Evolutionary conservation across 2,797 vertebrate species (phyloP), one percentile per base, ranked within the genome.

Genomic region (Phrynocephalus vlangalii): DNA sequence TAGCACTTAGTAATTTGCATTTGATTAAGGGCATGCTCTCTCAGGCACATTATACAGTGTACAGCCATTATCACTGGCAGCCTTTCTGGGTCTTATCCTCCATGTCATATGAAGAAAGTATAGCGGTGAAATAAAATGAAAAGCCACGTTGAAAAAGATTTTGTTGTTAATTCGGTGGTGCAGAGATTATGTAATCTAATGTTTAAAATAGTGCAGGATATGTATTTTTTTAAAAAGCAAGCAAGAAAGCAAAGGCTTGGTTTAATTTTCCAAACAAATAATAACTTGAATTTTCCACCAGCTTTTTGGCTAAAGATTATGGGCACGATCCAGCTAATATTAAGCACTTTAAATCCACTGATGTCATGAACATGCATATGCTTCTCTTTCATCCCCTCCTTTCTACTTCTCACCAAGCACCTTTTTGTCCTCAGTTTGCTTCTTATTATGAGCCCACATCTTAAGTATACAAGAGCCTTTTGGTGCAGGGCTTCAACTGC

Each of bases 241-340:
- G 22, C 44, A 1, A 6, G 33, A 68, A 78, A 56, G 16, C 20
- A 6, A 63, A 81, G 72, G 8, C 10, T 79, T 75, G 63, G 24
- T 1, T 56, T 10, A 4, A 1, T 68, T 44, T 15, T 89, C 90
- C 82, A 85, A 68, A 13, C 77, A 50, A 85, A 83, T 87, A 91
- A 56, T 28, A 1, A 28, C 6, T 70, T 89, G 81, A 10, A 86
- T 88, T 70, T 79, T 30, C 75, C 86, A 6, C 68, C 18, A 78
- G 1, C 5, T 91, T 92, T 92, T 77, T 0, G 22, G 52, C 88
- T 76, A 81, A 90, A 50, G 2, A 33, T 79, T 79, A 30, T 79
- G 78, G 18, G 20, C n/a, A 63, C 60, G 52, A 70, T 82, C 28
- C 38, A 82, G 22, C 24, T 33, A 68, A 44, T 44, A 50, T 38